These are phyloP conservation scores for Conger conger DNA, from an alignment of 2,113 vertebrate genomes.

Conservation along the genomic window DNA sequence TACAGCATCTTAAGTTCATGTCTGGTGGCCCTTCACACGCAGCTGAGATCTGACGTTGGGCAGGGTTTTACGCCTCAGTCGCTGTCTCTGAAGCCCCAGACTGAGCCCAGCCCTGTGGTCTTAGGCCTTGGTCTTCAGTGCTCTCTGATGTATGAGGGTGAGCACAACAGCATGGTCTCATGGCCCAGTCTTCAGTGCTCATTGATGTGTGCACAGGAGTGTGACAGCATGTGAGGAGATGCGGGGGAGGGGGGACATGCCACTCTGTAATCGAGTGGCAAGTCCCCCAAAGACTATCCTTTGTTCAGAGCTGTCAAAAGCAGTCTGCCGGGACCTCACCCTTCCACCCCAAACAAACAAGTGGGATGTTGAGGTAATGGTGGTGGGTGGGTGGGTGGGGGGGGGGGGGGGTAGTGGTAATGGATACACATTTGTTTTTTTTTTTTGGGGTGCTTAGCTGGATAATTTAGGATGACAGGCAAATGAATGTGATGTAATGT, in stretches of 20 bases:
- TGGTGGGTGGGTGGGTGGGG: not conserved
- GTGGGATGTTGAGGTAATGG: not conserved
- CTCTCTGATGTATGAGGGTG: not conserved
- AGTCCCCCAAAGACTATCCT: not conserved
- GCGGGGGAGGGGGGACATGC: not conserved
- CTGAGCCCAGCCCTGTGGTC: too few relatives aligned
- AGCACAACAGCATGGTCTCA: not conserved
- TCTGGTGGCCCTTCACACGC: not conserved
- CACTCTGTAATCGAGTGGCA: slow-evolving; percentile 2
- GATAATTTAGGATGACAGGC: slow-evolving; percentile 17
- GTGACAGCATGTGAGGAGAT: not conserved
- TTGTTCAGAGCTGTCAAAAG: slow-evolving; percentile 11
- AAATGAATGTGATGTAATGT: slow-evolving; percentile 10
- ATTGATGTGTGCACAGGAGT: not conserved
- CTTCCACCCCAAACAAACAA: slow-evolving; percentile 17
- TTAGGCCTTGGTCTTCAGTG: not conserved
- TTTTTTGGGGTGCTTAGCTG: slow-evolving; percentile 11
- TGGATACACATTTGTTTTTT: slow-evolving; percentile 20
- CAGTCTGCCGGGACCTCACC: not conserved
- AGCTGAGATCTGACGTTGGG: not conserved
- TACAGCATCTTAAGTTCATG: not conserved
- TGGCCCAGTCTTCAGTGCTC: not conserved
- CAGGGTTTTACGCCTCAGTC: not conserved
- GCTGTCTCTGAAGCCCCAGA: too few relatives aligned
- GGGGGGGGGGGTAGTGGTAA: not conserved